Evolutionary conservation across 2,888 invertebrate genomes (phyloP), one percentile per base, ranked within the genome.

Genomic region (Pseudococcus jackbeardsleyi): DNA sequence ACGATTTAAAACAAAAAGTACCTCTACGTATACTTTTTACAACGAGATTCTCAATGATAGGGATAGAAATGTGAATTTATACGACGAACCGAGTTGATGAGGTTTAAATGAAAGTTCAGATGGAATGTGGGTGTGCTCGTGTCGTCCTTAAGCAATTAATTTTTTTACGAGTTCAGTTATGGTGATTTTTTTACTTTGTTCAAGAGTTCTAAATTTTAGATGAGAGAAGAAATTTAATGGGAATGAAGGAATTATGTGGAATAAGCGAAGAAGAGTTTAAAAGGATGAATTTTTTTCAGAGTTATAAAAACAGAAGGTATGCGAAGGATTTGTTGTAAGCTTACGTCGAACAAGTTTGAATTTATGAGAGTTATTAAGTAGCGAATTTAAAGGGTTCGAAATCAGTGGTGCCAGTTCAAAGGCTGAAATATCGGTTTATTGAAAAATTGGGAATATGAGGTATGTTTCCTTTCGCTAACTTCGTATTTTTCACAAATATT

Each of bases 271-370:
- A 59, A 8, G 19, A 19, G 59, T 59, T 59, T 59, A 33, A 72
- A 72, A 26, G 68, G 26, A 12, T 9, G 3, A 33, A 33, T 11
- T 72, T 59, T 59, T 59, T n/a, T 26, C 33, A 33, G 5, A 3
- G 26, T 26, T 72, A 5, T n/a, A 26, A 33, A 72, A 26, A 72
- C 12, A 72, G 5, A n/a, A n/a, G 15, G 26, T 26, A 33, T 72
- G 1, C 26, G 33, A 72, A 6, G 68, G 68, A 72, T 72, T 72
- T 72, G 68, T 72, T 26, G 12, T 12, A 26, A 72, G 68, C 68
- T 72, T 72, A 26, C 68, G 68, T 72, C 68, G 26, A 72, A 72
- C 33, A 72, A 72, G 68, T 72, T 72, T 33, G 68, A 72, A 72
- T 72, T 72, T 72, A 72, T 72, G 68, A 33, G 11, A 15, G 68